Evolutionary conservation across 2,888 invertebrate genomes (phyloP).

Genomic region (Phortica magna): DNA sequence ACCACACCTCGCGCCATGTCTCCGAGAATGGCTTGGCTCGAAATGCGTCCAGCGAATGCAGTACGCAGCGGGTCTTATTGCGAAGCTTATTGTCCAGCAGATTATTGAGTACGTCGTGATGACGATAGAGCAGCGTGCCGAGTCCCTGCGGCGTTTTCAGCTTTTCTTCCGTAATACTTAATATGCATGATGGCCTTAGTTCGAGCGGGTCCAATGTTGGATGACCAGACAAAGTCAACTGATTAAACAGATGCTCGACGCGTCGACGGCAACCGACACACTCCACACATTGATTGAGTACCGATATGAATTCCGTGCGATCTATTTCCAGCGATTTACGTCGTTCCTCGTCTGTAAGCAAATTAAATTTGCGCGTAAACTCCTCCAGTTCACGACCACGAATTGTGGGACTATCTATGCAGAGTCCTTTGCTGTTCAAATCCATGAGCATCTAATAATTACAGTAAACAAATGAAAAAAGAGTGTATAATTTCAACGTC

Average conservation of each 20-base stretch:
- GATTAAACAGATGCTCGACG: constrained; percentile 92
- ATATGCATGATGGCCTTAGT: constrained; percentile 85
- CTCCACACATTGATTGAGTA: constrained; percentile 93
- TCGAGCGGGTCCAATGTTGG: constrained; percentile 92
- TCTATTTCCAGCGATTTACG: constrained; percentile 90
- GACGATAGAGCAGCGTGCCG: constrained; percentile 90
- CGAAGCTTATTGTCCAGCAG: constrained; percentile 90
- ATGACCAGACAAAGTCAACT: constrained; percentile 90
- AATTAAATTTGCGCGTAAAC: constrained; percentile 89
- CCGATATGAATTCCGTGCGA: constrained; percentile 88
- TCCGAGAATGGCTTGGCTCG: constrained; percentile 85
- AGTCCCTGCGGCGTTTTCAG: constrained; percentile 88
- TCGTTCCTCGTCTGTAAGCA: constrained; percentile 87
- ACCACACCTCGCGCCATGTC: constrained; percentile 91
- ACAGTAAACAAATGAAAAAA: not conserved
- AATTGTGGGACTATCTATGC: constrained; percentile 89
- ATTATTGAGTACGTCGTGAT: constrained; percentile 88
- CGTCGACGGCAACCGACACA: constrained; percentile 96
- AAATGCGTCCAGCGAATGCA: constrained; percentile 94
- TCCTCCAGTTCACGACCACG: constrained; percentile 91
- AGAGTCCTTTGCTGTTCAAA: constrained; percentile 89
- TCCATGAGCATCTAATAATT: constrained; percentile 92
- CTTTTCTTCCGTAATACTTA: constrained; percentile 89
- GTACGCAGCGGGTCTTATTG: constrained; percentile 91
- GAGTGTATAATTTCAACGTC: not conserved